phyloP scores from a whole-genome alignment of 2,113 vertebrate genomes.

The Catharus minimus region DNA sequence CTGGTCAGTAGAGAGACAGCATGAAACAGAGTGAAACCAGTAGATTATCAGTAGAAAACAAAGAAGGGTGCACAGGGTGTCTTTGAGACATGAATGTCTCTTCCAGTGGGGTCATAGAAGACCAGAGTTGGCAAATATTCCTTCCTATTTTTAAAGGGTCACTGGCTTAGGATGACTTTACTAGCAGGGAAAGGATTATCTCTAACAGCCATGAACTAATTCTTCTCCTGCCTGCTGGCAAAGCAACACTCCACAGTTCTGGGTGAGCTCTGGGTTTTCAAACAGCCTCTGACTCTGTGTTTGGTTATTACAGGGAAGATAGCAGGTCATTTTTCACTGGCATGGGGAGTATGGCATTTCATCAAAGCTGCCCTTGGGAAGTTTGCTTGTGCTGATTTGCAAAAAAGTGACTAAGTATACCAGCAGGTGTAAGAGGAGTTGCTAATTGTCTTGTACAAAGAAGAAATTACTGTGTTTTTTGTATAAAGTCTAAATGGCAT shows the following conservation, averaged over 20 bases:
- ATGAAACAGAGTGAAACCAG: neutral
- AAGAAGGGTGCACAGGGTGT: neutral
- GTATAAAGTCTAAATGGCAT: constrained; percentile 4
- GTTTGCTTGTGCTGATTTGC: neutral
- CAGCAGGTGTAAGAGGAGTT: neutral
- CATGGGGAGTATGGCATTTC: neutral
- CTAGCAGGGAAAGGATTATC: neutral
- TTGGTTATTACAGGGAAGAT: neutral
- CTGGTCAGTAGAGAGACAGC: neutral
- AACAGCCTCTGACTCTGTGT: neutral
- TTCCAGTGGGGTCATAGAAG: neutral
- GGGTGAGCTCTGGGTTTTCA: neutral
- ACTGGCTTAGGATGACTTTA: neutral
- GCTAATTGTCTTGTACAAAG: neutral
- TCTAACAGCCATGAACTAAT: neutral
- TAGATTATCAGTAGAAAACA: neutral
- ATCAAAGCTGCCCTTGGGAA: neutral
- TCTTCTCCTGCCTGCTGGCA: neutral
- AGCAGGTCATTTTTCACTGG: neutral
- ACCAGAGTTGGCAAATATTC: neutral
- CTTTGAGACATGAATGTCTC: neutral
- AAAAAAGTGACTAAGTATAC: neutral
- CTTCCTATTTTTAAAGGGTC: neutral
- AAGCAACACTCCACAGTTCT: neutral
- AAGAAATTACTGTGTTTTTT: constrained; percentile 8